Evolutionary conservation across 2,113 vertebrate species (phyloP).

Genomic region (Sisor rabdophorus): DNA sequence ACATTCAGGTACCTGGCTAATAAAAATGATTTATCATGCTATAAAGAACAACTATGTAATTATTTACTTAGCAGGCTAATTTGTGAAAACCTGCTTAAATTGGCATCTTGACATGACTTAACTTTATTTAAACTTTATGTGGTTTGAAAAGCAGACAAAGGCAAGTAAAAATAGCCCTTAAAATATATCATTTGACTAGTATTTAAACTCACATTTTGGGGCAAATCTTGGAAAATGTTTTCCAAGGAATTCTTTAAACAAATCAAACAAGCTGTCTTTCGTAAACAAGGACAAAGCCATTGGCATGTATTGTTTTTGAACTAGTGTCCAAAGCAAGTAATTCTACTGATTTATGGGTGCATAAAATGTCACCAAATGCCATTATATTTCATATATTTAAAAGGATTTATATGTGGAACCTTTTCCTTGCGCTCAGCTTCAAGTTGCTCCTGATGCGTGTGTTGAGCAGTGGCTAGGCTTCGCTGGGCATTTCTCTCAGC

Average conservation of each 20-base stretch:
- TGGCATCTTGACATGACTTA: not conserved
- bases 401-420: constrained; percentile 55
- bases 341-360: not conserved
- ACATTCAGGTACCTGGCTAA: not conserved
- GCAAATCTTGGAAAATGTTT: too few relatives aligned
- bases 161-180: not conserved
- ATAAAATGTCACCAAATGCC: not conserved
- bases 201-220: too few relatives aligned
- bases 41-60: not conserved
- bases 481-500: constrained; percentile 61
- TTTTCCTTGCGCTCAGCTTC: constrained; percentile 65
- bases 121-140: not conserved
- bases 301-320: not conserved
- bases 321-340: not conserved
- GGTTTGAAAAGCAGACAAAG: not conserved
- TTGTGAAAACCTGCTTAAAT: not conserved
- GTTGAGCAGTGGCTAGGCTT: constrained; percentile 59
- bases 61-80: not conserved
- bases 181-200: not conserved
- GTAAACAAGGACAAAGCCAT: not conserved
- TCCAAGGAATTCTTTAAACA: too few relatives aligned
- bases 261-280: not conserved
- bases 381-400: not conserved
- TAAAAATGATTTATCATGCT: not conserved
- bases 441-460: constrained; percentile 67